phyloP scores from a whole-genome alignment of 2,888 invertebrate species.

The Drosophila neonasuta region DNA sequence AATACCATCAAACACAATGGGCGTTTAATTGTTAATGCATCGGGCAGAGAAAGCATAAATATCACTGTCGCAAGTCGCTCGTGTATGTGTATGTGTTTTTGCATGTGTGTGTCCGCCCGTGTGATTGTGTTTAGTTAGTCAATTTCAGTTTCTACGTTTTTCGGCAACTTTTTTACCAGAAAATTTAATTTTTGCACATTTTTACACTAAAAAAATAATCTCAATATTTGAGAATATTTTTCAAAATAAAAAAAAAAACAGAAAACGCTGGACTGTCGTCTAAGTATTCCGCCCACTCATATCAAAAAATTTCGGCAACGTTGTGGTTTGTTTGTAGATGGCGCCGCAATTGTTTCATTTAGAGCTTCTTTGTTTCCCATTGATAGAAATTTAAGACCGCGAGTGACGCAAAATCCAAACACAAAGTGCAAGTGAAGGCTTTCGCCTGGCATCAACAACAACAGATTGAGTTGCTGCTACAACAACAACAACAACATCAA shows the following conservation, averaged over 20 bases:
- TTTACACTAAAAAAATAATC: slow-evolving; percentile 7
- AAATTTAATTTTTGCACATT: slow-evolving; percentile 19
- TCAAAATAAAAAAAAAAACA: neutral
- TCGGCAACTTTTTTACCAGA: slow-evolving; percentile 35
- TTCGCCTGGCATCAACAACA: slow-evolving; percentile 38
- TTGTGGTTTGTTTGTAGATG: slow-evolving; percentile 23
- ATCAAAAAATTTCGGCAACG: slow-evolving; percentile 33
- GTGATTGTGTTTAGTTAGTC: slow-evolving; percentile 52
- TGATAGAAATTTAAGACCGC: slow-evolving; percentile 42
- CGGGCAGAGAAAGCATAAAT: slow-evolving; percentile 47
- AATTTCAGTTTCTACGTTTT: slow-evolving; percentile 49
- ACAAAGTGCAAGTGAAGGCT: slow-evolving; percentile 53
- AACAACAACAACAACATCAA: slow-evolving; percentile 41
- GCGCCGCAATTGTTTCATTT: slow-evolving; percentile 46
- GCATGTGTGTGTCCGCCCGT: slow-evolving; percentile 26
- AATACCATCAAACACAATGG: slow-evolving; percentile 29
- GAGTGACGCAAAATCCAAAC: slow-evolving; percentile 33
- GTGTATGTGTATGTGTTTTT: slow-evolving; percentile 25
- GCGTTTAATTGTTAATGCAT: slow-evolving; percentile 30
- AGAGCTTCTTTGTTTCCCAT: slow-evolving; percentile 45
- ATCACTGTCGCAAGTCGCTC: slow-evolving; percentile 31
- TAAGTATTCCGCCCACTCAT: slow-evolving; percentile 2
- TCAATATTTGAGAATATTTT: slow-evolving; percentile 8
- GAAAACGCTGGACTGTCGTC: slow-evolving; percentile 7
- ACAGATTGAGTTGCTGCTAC: slow-evolving; percentile 9